Base-by-base conservation (phyloP, 2,797 vertebrate species). In the Tiaroga cobitis region DNA sequence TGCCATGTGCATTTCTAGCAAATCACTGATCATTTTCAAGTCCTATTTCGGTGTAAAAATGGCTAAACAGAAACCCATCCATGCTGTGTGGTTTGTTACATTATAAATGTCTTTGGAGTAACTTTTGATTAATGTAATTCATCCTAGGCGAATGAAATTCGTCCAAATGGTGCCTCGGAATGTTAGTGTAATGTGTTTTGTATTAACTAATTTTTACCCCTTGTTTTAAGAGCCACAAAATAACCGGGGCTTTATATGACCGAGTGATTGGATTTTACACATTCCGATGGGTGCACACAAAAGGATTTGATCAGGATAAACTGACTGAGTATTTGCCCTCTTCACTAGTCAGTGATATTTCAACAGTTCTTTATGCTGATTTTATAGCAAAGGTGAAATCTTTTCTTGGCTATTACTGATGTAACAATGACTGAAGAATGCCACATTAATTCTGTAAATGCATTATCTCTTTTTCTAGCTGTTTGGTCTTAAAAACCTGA, bases 271-370 rank as follows among this genome's bases (percentile, higher is more conserved):
- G 79, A 59, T 89, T 86, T 67, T 86, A 86, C 69, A 13, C n/a
- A 34, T 89, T 85, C 37, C 81, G 61, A 49, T 89, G 88, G 88
- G 86, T 77, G 51, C 77, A 37, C 24, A 89, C 84, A 26, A 88
- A 85, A 82, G 88, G 88, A 76, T 74, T 89, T 21, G 75, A 88
- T 37, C 85, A 84, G 26, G 82, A 86, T 26, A 75, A 77, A 59
- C 37, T 89, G 18, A 73, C 82, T 51, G 34, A 88, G 39, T 89
- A 80, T 73, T 84, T 89, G 39, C 88, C 88, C 26, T 88, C 87
- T 46, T 86, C 88, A 63, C 63, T 89, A 21, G 79, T 86, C 69
- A 75, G 88, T 39, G 88, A 89, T 82, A 82, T 89, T 69, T 86
- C 87, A 74, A 89, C 85, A 21, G 49, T 88, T 70, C 73, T 88